Evolutionary conservation across 1,140 invertebrate species (phyloP).

Genomic region (Lepidurus packardi): DNA sequence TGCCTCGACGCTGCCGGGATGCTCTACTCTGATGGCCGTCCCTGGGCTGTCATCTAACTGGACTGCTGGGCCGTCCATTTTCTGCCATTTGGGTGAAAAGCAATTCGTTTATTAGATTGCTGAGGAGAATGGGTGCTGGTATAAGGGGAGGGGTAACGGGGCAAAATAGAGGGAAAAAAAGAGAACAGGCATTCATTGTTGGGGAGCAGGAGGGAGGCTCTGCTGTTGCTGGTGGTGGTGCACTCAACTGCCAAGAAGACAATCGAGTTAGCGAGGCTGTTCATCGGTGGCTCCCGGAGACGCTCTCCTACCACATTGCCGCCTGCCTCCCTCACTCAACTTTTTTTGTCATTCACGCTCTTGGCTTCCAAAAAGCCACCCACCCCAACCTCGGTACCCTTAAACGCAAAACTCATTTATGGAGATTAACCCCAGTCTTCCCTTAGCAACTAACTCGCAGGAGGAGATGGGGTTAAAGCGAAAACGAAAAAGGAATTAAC

Average conservation of each 20-base stretch:
- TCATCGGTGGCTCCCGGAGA: constrained; percentile 15
- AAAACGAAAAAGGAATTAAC: constrained; percentile 8
- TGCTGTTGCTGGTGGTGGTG: background rate
- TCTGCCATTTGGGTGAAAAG: constrained; percentile 39
- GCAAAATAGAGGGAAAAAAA: constrained; percentile 25
- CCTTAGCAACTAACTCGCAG: constrained; percentile 21
- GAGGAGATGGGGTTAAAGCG: constrained; percentile 5
- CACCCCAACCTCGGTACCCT: constrained; percentile 6
- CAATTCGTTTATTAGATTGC: constrained; percentile 39
- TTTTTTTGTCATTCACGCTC: background rate
- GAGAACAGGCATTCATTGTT: constrained; percentile 25
- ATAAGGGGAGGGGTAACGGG: constrained; percentile 16
- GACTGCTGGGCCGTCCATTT: constrained; percentile 33
- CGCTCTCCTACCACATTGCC: constrained; percentile 5
- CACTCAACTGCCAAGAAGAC: constrained; percentile 18
- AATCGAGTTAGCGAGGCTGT: constrained; percentile 17
- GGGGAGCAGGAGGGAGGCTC: background rate
- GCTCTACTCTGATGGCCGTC: background rate
- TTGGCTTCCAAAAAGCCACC: background rate
- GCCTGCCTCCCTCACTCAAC: background rate
- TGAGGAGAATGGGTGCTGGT: background rate
- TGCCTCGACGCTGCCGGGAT: background rate
- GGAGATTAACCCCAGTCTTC: background rate
- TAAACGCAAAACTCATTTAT: constrained; percentile 20
- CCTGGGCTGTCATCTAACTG: constrained; percentile 18